Evolutionary conservation across 64 coral and sea anemone species (phyloP).

Genomic region (Stichodactyla mertensii): DNA sequence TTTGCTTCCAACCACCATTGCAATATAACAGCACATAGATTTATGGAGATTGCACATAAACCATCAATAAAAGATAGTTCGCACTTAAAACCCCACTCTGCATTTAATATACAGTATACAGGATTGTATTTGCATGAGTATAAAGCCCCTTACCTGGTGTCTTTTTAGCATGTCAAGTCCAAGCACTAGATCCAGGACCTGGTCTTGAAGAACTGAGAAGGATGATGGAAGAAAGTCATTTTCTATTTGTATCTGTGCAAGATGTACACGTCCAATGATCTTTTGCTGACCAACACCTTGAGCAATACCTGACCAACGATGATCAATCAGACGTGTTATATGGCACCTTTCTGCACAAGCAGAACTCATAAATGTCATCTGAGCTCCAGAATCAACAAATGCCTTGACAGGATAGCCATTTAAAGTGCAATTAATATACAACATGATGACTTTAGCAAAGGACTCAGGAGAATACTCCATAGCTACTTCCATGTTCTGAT

Average conservation of each 20-base stretch:
- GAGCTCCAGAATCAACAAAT: constrained; percentile 98
- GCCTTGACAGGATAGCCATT: constrained; percentile 95
- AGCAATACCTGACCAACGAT: constrained; percentile 85
- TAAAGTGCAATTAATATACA: constrained; percentile 94
- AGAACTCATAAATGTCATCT: constrained; percentile 99
- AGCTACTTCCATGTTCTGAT: constrained; percentile 97
- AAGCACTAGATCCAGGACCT: constrained; percentile 87
- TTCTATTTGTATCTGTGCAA: constrained; percentile 94
- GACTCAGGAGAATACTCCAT: constrained; percentile 99
- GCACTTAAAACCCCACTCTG: background rate
- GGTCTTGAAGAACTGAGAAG: constrained; percentile 91
- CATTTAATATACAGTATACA: background rate
- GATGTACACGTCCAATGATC: constrained; percentile 96
- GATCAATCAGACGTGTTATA: constrained; percentile 82
- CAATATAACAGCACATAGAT: no score
- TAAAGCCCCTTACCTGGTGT: constrained; percentile 74
- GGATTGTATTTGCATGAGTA: no score
- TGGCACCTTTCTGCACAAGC: constrained; percentile 89
- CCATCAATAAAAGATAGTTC: no score
- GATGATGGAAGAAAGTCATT: constrained; percentile 95
- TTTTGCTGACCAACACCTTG: constrained; percentile 97
- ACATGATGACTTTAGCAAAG: constrained; percentile 94
- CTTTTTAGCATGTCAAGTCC: constrained; percentile 97
- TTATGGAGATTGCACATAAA: no score
- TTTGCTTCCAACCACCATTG: no score